Evolutionary conservation across 2,888 invertebrate genomes (phyloP).

Genomic region (Zygaena filipendulae): DNA sequence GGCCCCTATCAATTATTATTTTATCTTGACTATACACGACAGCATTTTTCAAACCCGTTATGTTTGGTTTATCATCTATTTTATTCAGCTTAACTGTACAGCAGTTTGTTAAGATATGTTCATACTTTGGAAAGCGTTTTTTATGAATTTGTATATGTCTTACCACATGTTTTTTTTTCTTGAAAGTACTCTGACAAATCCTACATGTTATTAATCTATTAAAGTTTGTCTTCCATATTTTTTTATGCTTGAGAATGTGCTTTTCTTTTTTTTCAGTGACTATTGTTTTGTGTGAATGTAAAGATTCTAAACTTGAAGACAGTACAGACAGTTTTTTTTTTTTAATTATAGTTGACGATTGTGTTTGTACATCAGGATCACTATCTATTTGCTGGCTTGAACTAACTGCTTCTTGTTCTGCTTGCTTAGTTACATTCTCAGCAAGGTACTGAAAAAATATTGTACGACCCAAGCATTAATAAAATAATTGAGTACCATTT

Average conservation of each 20-base stretch:
- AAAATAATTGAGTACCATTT: no score
- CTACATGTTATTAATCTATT: constrained; percentile 26
- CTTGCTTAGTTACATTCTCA: no score
- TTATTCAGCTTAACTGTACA: constrained; percentile 33
- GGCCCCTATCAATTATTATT: constrained; percentile 26
- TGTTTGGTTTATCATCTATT: constrained; percentile 32
- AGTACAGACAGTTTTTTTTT: no score
- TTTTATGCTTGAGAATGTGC: no score
- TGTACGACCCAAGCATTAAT: no score
- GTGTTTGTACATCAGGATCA: no score
- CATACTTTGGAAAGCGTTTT: constrained; percentile 21
- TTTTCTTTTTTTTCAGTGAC: no score
- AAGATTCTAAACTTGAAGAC: no score
- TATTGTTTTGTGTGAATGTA: no score
- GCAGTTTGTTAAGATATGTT: constrained; percentile 22
- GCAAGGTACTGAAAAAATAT: no score
- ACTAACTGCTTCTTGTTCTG: constrained; percentile 22
- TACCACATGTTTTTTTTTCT: constrained; percentile 15
- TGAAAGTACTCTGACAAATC: no score
- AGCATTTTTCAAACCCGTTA: constrained; percentile 26
- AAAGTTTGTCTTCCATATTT: constrained; percentile 26
- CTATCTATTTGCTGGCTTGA: constrained; percentile 19
- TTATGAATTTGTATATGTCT: constrained; percentile 22
- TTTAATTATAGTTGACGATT: no score
- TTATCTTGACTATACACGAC: constrained; percentile 29